Percentiles rank a stretch among this genome's conserved stretches.
phyloP scores from a whole-genome alignment of 1,140 invertebrate species.

The Berghia stephanieae region DNA sequence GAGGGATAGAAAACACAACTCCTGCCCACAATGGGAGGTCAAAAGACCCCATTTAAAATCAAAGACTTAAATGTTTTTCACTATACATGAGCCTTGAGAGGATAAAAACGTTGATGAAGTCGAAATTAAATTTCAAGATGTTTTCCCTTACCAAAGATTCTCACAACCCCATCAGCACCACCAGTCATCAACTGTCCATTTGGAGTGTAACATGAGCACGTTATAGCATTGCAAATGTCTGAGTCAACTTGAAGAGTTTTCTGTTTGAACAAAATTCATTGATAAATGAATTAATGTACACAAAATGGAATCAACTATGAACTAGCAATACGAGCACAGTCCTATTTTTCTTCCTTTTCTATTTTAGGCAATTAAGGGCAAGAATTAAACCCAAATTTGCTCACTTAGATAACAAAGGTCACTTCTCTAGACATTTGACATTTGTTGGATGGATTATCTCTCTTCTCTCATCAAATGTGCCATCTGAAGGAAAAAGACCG shows the following conservation, averaged over 20 bases:
- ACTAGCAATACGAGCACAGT: neutral
- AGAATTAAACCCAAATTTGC: neutral
- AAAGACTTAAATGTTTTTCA: neutral
- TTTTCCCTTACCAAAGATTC: conserved; percentile 68
- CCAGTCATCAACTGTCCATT: conserved; percentile 76
- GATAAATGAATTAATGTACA: neutral
- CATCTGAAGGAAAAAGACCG: no score
- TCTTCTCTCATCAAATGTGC: no score
- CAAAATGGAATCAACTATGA: neutral
- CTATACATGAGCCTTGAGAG: neutral
- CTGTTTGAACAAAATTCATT: conserved; percentile 48
- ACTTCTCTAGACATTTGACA: no score
- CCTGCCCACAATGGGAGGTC: neutral
- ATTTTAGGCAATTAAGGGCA: neutral
- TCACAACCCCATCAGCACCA: conserved; percentile 72
- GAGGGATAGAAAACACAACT: neutral
- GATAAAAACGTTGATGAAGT: no score
- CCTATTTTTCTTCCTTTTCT: neutral
- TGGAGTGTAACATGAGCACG: conserved; percentile 74
- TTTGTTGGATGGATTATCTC: no score
- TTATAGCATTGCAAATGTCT: conserved; percentile 59
- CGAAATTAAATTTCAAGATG: neutral
- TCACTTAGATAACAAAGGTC: no score
- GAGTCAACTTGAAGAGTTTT: conserved; percentile 53
- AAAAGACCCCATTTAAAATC: neutral